Conservation (phyloP, 2,888 invertebrate species). For the Conistra vaccinii region DNA sequence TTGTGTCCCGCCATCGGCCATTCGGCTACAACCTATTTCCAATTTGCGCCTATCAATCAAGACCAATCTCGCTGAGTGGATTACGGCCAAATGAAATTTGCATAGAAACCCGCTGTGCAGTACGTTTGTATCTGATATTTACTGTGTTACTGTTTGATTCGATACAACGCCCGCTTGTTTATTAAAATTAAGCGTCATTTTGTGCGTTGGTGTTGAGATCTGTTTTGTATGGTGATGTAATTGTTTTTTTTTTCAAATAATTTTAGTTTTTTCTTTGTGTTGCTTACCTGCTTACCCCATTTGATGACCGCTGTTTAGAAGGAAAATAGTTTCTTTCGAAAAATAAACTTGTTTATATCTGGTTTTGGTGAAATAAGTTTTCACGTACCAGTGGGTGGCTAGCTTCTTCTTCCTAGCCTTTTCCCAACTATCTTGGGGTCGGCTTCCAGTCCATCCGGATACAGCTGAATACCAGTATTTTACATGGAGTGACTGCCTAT, state of each 20-base stretch:
- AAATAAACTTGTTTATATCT: no score
- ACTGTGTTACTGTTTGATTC: constrained; percentile 68
- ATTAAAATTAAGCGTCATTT: constrained; percentile 60
- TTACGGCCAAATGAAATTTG: constrained; percentile 93
- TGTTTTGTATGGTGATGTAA: neutral
- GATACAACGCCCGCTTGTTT: constrained; percentile 57
- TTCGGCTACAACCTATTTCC: constrained; percentile 89
- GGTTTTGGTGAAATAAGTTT: neutral
- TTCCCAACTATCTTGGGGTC: no score
- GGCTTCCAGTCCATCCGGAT: no score
- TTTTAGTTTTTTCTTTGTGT: neutral
- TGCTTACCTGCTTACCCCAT: neutral
- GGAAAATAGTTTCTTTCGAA: neutral
- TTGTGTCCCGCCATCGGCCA: constrained; percentile 73
- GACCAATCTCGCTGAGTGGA: constrained; percentile 93
- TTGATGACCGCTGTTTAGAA: accelerated
- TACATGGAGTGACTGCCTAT: no score
- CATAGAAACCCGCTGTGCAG: constrained; percentile 89
- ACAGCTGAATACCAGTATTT: no score
- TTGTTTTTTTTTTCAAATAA: neutral
- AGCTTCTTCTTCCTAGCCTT: no score
- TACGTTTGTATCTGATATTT: constrained; percentile 81
- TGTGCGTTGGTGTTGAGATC: neutral
- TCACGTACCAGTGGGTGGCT: no score
- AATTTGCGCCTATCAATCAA: constrained; percentile 94